A percentile compares a stretch with the other conserved stretches of the same genome.
Conservation (phyloP, 2,113 vertebrate genomes). For the Ceuthmochares aereus region DNA sequence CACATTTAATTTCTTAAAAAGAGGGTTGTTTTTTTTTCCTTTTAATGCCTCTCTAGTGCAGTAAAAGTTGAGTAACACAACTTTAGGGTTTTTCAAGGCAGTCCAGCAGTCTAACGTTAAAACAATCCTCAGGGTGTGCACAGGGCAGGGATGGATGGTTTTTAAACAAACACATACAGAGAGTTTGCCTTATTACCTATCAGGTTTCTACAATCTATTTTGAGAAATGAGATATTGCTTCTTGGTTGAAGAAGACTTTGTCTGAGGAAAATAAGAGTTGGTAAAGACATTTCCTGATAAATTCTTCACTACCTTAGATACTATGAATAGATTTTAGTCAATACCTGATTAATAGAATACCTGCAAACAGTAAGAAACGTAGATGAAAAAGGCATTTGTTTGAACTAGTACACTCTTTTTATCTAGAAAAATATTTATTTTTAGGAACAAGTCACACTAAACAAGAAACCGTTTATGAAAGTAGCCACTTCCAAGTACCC, state of each 20-base stretch:
- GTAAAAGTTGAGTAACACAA: background rate
- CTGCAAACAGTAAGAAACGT: background rate
- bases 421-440: background rate
- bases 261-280: background rate
- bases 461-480: background rate
- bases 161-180: background rate
- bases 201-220: background rate
- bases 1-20: background rate
- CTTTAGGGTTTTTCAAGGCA: background rate
- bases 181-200: background rate
- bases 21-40: background rate
- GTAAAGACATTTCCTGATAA: background rate
- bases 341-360: background rate
- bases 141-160: background rate
- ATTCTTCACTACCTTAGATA: background rate
- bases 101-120: background rate
- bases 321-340: background rate
- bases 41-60: background rate
- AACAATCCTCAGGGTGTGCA: background rate
- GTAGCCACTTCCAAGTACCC: rapidly evolving
- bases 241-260: background rate
- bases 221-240: background rate
- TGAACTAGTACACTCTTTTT: background rate
- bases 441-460: background rate
- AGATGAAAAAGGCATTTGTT: background rate